Evolutionary conservation across 2,888 invertebrate genomes (phyloP), one percentile per base, ranked within the genome.

Genomic region (Coecobrya sp.): DNA sequence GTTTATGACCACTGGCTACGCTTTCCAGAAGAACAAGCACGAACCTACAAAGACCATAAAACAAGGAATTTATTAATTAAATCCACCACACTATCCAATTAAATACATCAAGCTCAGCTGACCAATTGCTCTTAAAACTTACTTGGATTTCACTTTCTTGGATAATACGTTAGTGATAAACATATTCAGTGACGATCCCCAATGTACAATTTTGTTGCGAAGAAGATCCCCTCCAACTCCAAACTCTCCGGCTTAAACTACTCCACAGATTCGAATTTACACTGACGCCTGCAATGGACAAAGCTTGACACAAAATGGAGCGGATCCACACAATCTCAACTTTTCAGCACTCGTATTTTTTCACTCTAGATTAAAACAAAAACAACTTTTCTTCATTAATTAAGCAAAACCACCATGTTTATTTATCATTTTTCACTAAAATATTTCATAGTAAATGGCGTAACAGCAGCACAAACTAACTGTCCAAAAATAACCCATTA

Each of bases 21-120:
- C 98, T 98, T 95, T 98, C 97, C 96, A 98, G 96, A 94, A 97
- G 95, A 10, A 98, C 98, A 97, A 98, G 97, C 79, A 98, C 96
- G 92, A 96, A 95, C 95, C 98, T 98, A 95, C 13, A 94, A 96
- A 96, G 5, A n/a, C 55, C 55, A 65, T 16, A 85, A 70, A 89
- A 70, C 81, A 85, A 82, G 65, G 36, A 76, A 73, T 79, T 92
- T 82, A 93, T 90, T 86, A 79, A 82, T 70, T 22, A 62, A 68
- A n/a, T n/a, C n/a, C n/a, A n/a, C n/a, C n/a, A n/a, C n/a, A 45
- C 19, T 36, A 16, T 22, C 7, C 5, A 70, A 49, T 8, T 30
- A 76, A 13, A 7, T 36, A 36, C 36, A 27, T 42, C 76, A n/a
- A n/a, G n/a, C n/a, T n/a, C n/a, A 76, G 55, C 70, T 68, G 81